Percentiles rank a stretch among this genome's conserved stretches.
Evolutionary conservation across 2,797 vertebrate species (phyloP).

Genomic region (Coreius guichenoti): DNA sequence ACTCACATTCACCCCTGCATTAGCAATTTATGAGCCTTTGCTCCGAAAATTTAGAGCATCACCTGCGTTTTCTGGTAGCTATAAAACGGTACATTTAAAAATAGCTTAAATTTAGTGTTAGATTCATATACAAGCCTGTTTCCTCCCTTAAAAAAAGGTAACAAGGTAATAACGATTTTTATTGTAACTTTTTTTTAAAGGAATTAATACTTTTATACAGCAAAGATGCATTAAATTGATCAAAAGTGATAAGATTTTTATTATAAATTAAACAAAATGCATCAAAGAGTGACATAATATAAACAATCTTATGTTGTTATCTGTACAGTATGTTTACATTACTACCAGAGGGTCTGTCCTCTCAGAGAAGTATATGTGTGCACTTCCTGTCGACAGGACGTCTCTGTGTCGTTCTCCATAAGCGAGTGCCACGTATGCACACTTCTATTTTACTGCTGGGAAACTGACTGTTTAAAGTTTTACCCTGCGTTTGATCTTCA

Average conservation of each 20-base stretch:
- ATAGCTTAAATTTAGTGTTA: neutral
- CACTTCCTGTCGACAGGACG: conserved; percentile 31
- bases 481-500: conserved; percentile 57
- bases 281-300: neutral
- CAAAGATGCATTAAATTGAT: no score
- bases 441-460: conserved; percentile 45
- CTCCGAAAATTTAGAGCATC: neutral
- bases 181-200: no score
- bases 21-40: neutral
- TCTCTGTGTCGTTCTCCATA: conserved; percentile 27
- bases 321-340: neutral
- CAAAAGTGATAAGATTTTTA: neutral
- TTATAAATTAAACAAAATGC: neutral
- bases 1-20: neutral
- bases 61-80: neutral
- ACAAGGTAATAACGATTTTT: neutral
- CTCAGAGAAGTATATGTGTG: neutral
- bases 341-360: neutral
- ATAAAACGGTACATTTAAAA: neutral
- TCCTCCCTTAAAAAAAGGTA: neutral
- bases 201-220: no score
- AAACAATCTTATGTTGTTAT: neutral
- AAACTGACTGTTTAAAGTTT: conserved; percentile 52
- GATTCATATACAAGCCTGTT: neutral
- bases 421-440: conserved; percentile 48